A percentile compares a stretch with the other conserved stretches of the same genome.
These are phyloP conservation scores for Rhimphoctona megacephalus DNA, from an alignment of 2,888 invertebrate species.

Conservation along the genomic window DNA sequence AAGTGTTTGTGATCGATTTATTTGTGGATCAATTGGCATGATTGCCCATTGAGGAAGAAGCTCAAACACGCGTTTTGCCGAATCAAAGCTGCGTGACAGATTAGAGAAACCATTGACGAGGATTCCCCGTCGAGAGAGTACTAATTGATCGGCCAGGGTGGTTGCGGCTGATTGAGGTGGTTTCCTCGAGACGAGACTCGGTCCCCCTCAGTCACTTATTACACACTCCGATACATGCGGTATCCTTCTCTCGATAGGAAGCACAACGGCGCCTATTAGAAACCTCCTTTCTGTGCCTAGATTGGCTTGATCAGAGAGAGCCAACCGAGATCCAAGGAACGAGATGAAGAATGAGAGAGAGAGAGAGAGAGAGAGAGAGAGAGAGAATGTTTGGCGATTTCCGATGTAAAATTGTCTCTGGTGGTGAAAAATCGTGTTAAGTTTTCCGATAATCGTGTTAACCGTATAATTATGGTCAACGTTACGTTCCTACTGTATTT, in stretches of 20 bases:
- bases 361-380: not conserved
- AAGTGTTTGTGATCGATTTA: constrained; percentile 17
- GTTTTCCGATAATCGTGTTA: constrained; percentile 17
- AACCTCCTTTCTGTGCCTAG: not conserved
- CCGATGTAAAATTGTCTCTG: constrained; percentile 4
- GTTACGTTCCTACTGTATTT: no score
- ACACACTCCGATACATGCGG: constrained; percentile 38
- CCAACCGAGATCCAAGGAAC: not conserved
- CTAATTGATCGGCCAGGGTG: constrained; percentile 55
- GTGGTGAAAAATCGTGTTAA: not conserved
- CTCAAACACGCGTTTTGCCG: constrained; percentile 14
- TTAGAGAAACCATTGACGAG: constrained; percentile 46
- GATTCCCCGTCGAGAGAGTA: constrained; percentile 41
- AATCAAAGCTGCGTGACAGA: constrained; percentile 45
- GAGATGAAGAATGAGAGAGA: not conserved
- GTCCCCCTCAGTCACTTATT: constrained; percentile 39
- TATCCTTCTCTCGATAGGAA: not conserved
- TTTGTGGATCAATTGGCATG: constrained; percentile 28
- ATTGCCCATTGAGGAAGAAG: constrained; percentile 38
- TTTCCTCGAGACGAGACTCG: constrained; percentile 35
- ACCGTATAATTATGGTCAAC: constrained; percentile 7
- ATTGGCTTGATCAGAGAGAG: not conserved
- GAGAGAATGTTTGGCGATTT: not conserved
- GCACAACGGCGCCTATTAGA: not conserved
- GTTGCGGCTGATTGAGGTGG: constrained; percentile 40